Evolutionary conservation across 2,113 vertebrate genomes (phyloP), one percentile per base, ranked within the genome.

Genomic region (Antigone vipio): DNA sequence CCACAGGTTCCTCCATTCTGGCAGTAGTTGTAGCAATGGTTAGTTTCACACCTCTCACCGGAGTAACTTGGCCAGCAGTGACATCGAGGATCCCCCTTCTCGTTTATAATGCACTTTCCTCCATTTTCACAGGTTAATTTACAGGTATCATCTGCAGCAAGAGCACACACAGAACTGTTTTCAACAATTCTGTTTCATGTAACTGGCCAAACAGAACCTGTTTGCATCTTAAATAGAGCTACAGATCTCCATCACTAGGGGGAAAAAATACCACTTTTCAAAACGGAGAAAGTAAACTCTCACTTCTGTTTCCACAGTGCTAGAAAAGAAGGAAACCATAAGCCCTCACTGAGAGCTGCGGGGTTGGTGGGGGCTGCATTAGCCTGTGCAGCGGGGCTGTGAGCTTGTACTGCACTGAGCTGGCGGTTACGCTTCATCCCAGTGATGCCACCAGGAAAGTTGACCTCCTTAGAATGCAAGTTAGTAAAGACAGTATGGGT

Each of bases 51-150:
- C 95, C 98, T 98, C 77, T 99, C 99, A 44, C 99, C 99, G 1
- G 99, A 99, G 95, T 99, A 99, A 97, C 98, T 99, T 3, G 99
- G 99, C 99, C 99, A 99, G 97, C 99, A 99, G 95, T 99, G 99
- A 94, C 99, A 99, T 12, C 99, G 98, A 74, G 98, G 98, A 85
- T 99, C 98, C 60, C 99, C 99, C 79, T 99, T 99, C 97, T 99
- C 99, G 12, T 99, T 99, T 92, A 99, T 98, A 69, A 99, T 97
- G 94, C 99, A 99, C 89, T 98, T 99, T 35, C 99, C 99, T 96
- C 99, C 99, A 9, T 99, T 99, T 98, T 99, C 99, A 93, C 99
- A 99, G 79, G 97, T 98, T 49, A 99, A 96, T 75, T 98, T 98
- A 75, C 99, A 99, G 50, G 99, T 98, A 89, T 99, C 99, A 96